Evolutionary conservation across 2,113 vertebrate genomes (phyloP), one percentile per base, ranked within the genome.

Genomic region (Osmerus eperlanus): DNA sequence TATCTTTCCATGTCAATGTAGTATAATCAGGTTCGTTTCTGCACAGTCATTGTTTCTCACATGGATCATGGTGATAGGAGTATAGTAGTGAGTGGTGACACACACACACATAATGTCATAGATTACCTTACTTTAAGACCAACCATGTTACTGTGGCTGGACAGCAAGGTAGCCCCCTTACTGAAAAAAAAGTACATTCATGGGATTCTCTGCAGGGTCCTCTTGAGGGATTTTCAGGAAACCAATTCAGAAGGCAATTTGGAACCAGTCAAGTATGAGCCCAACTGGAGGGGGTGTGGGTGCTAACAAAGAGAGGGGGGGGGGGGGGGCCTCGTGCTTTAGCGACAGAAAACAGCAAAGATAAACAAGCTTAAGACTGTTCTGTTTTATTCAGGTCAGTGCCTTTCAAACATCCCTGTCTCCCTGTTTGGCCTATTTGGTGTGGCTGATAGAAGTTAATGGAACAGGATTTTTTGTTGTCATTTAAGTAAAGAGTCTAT

Each of bases 211-310:
- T 78, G 68, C 64, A 19, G 66, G 65, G 72, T 81, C 71, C 79
- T 79, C 80, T 79, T 78, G 74, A 84, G 83, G 85, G 85, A 81
- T 89, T 88, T 87, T 85, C 72, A 80, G 74, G 84, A 81, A 85
- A 81, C 79, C 82, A 86, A 86, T 89, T 83, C 79, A 81, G 66
- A 69, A 87, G 68, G 80, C 83, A 84, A 86, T 89, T 87, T 81
- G 72, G 75, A 91, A 84, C 71, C 85, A 77, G 78, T 88, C 84
- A 83, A 87, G 85, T 89, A 85, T 86, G 78, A 87, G 83, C 58
- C 25, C 16, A 16, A 78, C 71, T 67, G 62, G 56, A 73, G 69
- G 60, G 52, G 60, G 67, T 72, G 78, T 77, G 77, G 71, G 70
- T 79, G 71, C 60, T 75, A 65, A 79, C 76, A 63, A 69, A 77